phyloP scores from a whole-genome alignment of 2,797 vertebrate species.

The Glyptemys insculpta region DNA sequence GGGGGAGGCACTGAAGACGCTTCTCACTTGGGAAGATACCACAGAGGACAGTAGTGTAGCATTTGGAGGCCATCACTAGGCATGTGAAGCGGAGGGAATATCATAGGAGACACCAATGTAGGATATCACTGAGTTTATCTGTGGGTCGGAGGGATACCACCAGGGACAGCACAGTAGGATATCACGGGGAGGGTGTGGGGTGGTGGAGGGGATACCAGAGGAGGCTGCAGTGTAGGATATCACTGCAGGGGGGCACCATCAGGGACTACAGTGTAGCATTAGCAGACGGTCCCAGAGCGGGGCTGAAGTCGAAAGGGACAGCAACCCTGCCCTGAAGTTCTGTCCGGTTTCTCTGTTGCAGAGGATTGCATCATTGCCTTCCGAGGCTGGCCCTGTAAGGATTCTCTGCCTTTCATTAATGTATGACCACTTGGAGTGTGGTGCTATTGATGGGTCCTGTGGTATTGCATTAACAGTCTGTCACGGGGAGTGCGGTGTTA shows the following conservation, averaged over 20 bases:
- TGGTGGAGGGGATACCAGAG: background rate
- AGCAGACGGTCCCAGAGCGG: background rate
- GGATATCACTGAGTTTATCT: background rate
- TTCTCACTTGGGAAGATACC: background rate
- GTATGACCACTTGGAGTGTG: constrained; percentile 6
- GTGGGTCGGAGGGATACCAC: background rate
- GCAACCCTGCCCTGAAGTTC: background rate
- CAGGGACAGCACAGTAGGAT: background rate
- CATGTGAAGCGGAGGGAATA: background rate
- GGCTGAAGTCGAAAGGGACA: background rate
- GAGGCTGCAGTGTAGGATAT: background rate
- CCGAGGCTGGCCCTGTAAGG: background rate
- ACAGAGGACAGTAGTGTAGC: background rate
- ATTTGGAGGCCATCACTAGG: background rate
- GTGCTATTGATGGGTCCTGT: constrained; percentile 12
- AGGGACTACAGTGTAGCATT: background rate
- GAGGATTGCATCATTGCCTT: background rate
- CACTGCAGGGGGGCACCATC: background rate
- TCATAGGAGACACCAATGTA: background rate
- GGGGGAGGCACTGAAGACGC: too few relatives aligned
- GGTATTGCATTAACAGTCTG: constrained; percentile 5
- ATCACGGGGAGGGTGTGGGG: background rate
- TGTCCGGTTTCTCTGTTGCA: background rate
- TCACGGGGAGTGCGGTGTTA: background rate
- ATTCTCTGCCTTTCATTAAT: background rate